Base-by-base conservation (phyloP, 2,888 invertebrate species). In the Lepas anatifera region DNA sequence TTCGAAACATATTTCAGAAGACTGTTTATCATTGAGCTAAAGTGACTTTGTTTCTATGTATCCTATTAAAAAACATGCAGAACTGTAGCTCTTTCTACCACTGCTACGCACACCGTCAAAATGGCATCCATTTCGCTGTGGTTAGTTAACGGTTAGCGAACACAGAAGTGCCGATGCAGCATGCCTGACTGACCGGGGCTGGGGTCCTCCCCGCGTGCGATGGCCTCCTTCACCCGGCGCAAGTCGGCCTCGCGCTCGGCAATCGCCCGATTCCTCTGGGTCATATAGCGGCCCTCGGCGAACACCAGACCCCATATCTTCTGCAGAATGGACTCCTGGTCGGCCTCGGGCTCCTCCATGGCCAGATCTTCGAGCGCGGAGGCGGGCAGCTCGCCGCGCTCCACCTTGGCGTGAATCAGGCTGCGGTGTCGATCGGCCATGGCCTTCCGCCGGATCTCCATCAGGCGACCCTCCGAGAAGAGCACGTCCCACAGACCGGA, bases 231-330 rank as follows among this genome's bases (percentile, higher is more conserved):
- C 25, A n/a, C 8, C 6, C 66, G 25, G 11, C 39, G n/a, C 39
- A 66, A 39, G 66, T 66, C 66, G 25, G 39, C 66, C 27, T 39
- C 39, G 3, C 66, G 66, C 27, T 22, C 66, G 37, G 66, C 66
- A 6, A 66, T 39, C 25, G 39, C 66, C 16, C 7, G 13, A 39
- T 39, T 66, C 1, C 66, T 37, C 39, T 25, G 25, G 11, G 13
- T 6, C 66, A n/a, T 4, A 27, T 66, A 66, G 66, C 66, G 66
- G 39, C 66, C 16, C 27, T 66, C 66, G 27, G 39, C 13, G 39
- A 66, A 66, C 66, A 66, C 25, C 16, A 25, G 39, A 27, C 39
- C 39, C 39, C 39, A 39, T 11, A 66, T 16, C 16, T 25, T 37
- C 3, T 25, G 13, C n/a, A 66, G 13, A 11, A 66, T 13, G 11